Base-by-base conservation (phyloP, 2,113 vertebrate genomes). In the Crypturellus undulatus region DNA sequence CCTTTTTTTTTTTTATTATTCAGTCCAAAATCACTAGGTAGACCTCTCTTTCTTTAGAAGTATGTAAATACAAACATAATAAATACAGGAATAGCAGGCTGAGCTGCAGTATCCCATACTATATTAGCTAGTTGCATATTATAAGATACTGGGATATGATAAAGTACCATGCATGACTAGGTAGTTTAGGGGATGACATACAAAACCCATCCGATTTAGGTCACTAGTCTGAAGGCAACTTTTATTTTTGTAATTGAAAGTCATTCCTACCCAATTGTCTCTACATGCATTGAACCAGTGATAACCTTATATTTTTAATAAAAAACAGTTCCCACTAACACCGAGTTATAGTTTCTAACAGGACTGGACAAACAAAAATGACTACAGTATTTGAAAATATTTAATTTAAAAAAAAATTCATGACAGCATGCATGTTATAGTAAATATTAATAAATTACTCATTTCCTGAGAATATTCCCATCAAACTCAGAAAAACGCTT, bases 161-260 rank as follows among this genome's bases (percentile, higher is more conserved):
- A 54, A 93, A 92, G 56, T 22, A 12, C 36, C 43, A 49, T 49
- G 34, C 42, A 49, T 49, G 77, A 67, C 30, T 68, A 83, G 18
- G n/a, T 76, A 88, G 79, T 93, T 94, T 81, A 79, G 69, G 40
- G 88, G 30, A 81, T 0, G 52, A 24, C 85, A 90, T 54, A 84
- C n/a, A 93, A 79, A 92, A 81, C 60, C 34, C 47, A 85, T 94
- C 72, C 88, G 43, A 92, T 75, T 65, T 72, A 94, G 42, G 58
- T 81, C 77, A 81, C 47, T 65, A 58, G 18, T 86, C 62, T 72
- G 42, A 90, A 90, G 89, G 56, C 7, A 93, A 87, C 54, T 34
- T 52, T 10, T 0, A 14, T 89, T 88, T 80, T 89, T 75, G 43
- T 72, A 38, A 78, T 9, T 30, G 32, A 32, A 93, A 94, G 26